Base-by-base conservation (phyloP, 2,113 vertebrate genomes). In the Myrmecobius fasciatus region DNA sequence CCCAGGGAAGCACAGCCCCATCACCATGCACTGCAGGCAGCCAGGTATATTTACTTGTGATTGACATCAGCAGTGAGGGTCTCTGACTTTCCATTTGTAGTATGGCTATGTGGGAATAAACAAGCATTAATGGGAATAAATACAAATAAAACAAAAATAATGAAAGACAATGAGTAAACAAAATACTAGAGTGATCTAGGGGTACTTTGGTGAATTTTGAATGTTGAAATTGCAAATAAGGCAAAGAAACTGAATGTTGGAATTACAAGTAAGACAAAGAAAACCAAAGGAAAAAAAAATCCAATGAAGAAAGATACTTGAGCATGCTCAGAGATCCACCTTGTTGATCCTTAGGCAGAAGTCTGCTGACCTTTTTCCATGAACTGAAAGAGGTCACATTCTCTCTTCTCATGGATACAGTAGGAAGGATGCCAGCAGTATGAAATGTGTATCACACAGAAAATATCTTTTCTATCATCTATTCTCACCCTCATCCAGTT, bases 11-110 rank as follows among this genome's bases (percentile, higher is more conserved):
- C 98, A 91, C 98, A 98, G 99, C 98, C 99, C 99, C 99, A 4
- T 98, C 99, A 99, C 99, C 99, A 99, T 99, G 99, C 99, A 98
- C 93, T 97, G 97, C 96, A 94, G 93, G 96, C 92, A 94, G 97
- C 93, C 95, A 96, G 93, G 95, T 1, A 98, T 99, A 99, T 98
- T 99, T 99, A 99, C 99, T 99, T 99, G 99, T 98, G 98, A 98
- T 97, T 98, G 99, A 98, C 99, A 99, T 98, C 99, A 97, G 99
- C 98, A 97, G 98, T 97, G 98, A 98, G 97, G 98, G 98, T 98
- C 98, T 98, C 99, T 98, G 99, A 98, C 97, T 98, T 98, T 98
- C 99, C 99, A 89, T 97, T 98, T 98, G 99, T 98, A 98, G 98
- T 95, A 97, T 99, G 98, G 98, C 98, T 98, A 98, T 75, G 98